Conservation (phyloP, 1,140 invertebrate species). For the Anoplolepis gracilipes region DNA sequence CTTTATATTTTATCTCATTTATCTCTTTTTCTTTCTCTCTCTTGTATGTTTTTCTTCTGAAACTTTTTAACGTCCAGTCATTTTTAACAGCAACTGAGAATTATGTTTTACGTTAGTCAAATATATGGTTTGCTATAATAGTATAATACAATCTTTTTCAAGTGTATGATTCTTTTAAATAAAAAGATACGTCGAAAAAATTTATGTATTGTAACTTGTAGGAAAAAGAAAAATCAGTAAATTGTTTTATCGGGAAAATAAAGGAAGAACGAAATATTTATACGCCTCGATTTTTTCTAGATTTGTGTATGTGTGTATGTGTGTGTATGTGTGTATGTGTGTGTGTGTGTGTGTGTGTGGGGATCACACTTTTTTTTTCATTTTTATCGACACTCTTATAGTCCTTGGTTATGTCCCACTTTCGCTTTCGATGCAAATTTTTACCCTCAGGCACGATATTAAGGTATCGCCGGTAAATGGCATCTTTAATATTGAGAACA, state of each 20-base stretch:
- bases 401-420: constrained; percentile 22
- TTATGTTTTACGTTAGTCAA: not conserved
- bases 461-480: constrained; percentile 64
- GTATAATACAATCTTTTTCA: not conserved
- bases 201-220: not conserved
- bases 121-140: not conserved
- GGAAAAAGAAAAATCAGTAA: not conserved
- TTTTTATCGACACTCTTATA: constrained; percentile 11
- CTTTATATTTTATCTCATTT: constrained; percentile 1
- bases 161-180: not conserved
- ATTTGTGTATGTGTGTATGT: too few species aligned
- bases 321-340: too few species aligned
- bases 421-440: constrained; percentile 77
- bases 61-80: constrained; percentile 6
- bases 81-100: not conserved
- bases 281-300: constrained; percentile 11
- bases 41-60: not conserved
- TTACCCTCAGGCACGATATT: constrained; percentile 68
- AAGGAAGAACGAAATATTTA: constrained; percentile 13
- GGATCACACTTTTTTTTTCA: constrained; percentile 8
- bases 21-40: too few species aligned
- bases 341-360: too few species aligned
- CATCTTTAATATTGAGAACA: constrained; percentile 74
- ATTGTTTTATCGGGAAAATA: not conserved
- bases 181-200: not conserved